A percentile compares a stretch with the other conserved stretches of the same genome.
Conservation (phyloP, 1,140 invertebrate genomes). For the Orchestia grillus region DNA sequence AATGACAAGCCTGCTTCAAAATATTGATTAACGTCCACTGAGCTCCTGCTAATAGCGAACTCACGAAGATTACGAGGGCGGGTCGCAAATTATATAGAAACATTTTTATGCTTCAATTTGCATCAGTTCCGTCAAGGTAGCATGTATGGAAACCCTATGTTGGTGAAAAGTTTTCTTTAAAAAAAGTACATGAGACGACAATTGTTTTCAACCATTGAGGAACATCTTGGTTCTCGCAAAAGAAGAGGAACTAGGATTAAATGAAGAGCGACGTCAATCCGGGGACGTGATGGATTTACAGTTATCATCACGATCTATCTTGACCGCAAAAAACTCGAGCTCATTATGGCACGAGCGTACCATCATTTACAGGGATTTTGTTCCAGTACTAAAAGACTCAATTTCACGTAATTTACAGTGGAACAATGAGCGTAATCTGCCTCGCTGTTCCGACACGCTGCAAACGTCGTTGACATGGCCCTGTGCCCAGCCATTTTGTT, state of each 20-base stretch:
- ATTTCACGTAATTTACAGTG: background rate
- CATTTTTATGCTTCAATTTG: background rate
- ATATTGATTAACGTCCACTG: background rate
- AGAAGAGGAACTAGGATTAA: background rate
- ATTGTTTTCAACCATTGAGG: background rate
- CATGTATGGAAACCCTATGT: background rate
- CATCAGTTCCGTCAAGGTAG: background rate
- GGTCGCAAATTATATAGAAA: background rate
- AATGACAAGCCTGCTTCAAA: background rate
- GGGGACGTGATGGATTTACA: too few species aligned
- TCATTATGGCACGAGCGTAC: background rate
- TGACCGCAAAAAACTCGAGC: background rate
- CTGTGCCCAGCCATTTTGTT: background rate
- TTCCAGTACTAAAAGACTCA: background rate
- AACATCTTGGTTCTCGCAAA: background rate
- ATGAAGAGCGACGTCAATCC: background rate
- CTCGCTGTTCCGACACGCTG: background rate
- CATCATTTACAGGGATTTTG: background rate
- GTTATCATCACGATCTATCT: too few species aligned
- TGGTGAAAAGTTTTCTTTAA: background rate
- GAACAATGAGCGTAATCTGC: background rate
- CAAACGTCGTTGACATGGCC: too few species aligned
- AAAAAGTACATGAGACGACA: background rate
- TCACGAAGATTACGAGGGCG: background rate
- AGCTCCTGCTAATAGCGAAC: background rate